Conservation (phyloP, 1,140 invertebrate genomes). For the Drosophila takahashii region DNA sequence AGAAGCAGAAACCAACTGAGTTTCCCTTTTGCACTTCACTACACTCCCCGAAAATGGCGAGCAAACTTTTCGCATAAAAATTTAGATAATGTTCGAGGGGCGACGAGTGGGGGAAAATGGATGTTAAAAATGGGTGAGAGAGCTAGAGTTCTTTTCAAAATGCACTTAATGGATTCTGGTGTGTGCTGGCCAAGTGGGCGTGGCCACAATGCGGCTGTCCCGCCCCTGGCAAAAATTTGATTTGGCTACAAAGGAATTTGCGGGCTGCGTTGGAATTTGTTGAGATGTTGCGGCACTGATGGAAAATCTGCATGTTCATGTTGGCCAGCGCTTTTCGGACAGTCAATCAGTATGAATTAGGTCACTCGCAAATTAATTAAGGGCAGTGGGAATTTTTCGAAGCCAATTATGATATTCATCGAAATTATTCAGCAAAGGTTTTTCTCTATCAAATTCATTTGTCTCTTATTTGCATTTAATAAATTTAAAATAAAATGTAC, state of each 20-base stretch:
- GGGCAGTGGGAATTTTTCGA: neutral
- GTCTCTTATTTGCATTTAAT: too few relatives aligned
- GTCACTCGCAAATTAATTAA: slow-evolving; percentile 5
- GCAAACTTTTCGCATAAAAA: slow-evolving; percentile 78
- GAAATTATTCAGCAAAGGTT: neutral
- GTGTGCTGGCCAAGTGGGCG: slow-evolving; percentile 39
- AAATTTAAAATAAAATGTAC: too few relatives aligned
- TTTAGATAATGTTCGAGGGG: slow-evolving; percentile 69
- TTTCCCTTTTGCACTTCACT: slow-evolving; percentile 76
- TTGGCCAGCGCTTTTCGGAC: neutral
- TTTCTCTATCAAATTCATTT: neutral
- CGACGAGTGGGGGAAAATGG: neutral
- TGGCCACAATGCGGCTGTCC: slow-evolving; percentile 35
- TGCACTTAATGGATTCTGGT: slow-evolving; percentile 51
- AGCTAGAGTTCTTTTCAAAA: slow-evolving; percentile 25
- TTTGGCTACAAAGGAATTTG: slow-evolving; percentile 45
- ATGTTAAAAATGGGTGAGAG: neutral
- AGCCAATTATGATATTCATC: neutral
- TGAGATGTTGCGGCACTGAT: slow-evolving; percentile 14
- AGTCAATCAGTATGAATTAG: slow-evolving; percentile 8
- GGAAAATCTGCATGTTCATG: slow-evolving; percentile 19
- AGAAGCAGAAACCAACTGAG: slow-evolving; percentile 10
- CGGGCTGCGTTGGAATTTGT: slow-evolving; percentile 12
- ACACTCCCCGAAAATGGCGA: slow-evolving; percentile 33
- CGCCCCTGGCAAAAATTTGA: slow-evolving; percentile 28